A percentile compares a stretch with the other conserved stretches of the same genome.
phyloP scores from a whole-genome alignment of 2,113 vertebrate genomes.

The Microcebus lehilahytsara region DNA sequence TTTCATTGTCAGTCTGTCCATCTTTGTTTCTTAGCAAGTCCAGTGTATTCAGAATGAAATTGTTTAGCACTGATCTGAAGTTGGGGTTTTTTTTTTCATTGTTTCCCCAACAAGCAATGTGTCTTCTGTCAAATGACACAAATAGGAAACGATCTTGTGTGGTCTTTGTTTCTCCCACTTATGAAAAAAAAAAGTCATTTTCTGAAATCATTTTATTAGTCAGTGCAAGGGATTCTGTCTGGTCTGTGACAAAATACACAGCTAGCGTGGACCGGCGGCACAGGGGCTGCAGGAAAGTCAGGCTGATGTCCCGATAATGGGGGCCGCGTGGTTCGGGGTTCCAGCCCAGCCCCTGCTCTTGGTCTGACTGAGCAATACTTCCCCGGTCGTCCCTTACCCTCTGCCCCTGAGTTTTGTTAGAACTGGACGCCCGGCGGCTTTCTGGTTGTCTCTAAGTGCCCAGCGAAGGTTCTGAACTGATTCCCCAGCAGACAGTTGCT shows the following conservation, averaged over 20 bases:
- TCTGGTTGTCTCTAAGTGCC: neutral
- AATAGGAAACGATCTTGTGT: conserved; percentile 17
- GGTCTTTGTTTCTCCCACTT: conserved; percentile 31
- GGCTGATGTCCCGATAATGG: neutral
- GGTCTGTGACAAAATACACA: neutral
- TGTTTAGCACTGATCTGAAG: neutral
- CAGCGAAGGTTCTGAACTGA: neutral
- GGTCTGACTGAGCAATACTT: neutral
- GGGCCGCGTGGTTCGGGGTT: no score
- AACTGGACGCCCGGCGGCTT: no score
- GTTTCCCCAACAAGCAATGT: conserved; percentile 40
- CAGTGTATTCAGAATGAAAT: conserved; percentile 56
- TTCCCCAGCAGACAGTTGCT: neutral
- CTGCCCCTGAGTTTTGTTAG: neutral
- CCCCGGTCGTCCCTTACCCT: neutral
- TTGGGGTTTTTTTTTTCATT: neutral
- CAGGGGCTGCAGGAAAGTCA: neutral
- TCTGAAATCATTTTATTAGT: conserved; percentile 57
- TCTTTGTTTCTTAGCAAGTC: conserved; percentile 21
- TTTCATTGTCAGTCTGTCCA: neutral
- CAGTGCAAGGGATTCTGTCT: neutral
- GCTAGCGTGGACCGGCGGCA: neutral
- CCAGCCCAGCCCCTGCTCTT: neutral
- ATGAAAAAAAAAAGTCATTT: conserved; percentile 54
- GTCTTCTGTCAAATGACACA: neutral